Conservation (phyloP, 2,888 invertebrate species). For the Prosapia bicincta region DNA sequence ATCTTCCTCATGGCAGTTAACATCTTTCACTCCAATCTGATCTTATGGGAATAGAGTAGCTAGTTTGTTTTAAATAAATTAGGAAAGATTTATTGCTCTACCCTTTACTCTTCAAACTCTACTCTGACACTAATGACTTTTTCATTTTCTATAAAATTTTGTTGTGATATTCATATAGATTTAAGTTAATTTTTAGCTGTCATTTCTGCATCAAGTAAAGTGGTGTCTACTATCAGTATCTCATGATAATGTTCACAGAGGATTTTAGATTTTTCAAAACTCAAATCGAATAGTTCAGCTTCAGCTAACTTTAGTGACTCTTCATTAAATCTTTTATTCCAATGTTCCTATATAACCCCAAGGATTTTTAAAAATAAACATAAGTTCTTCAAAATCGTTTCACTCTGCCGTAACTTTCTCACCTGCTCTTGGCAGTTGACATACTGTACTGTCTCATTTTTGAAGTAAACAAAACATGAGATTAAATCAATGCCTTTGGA, state of each 20-base stretch:
- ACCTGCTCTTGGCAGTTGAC: neutral
- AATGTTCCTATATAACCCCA: neutral
- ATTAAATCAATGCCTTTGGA: too few species aligned
- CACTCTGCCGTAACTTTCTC: neutral
- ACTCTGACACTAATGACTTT: neutral
- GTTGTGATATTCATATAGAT: neutral
- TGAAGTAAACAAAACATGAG: too few species aligned
- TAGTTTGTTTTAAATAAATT: too few species aligned
- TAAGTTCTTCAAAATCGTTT: neutral
- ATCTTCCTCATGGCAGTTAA: neutral
- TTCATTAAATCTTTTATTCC: constrained; percentile 12
- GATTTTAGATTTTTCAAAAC: too few species aligned
- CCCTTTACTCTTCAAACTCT: neutral
- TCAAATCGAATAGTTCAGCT: neutral
- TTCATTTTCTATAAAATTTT: constrained; percentile 3
- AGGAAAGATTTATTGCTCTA: neutral
- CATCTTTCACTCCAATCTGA: neutral
- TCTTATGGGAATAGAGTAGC: neutral
- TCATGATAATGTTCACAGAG: too few species aligned
- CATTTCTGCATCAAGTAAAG: constrained; percentile 9
- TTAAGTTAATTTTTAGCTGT: constrained; percentile 11
- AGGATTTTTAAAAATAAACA: constrained; percentile 11
- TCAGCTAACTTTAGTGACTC: constrained; percentile 14
- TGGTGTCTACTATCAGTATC: too few species aligned
- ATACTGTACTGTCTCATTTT: constrained; percentile 3